Evolutionary conservation across 2,888 invertebrate species (phyloP).

Genomic region (Nemotelus nigrinus): DNA sequence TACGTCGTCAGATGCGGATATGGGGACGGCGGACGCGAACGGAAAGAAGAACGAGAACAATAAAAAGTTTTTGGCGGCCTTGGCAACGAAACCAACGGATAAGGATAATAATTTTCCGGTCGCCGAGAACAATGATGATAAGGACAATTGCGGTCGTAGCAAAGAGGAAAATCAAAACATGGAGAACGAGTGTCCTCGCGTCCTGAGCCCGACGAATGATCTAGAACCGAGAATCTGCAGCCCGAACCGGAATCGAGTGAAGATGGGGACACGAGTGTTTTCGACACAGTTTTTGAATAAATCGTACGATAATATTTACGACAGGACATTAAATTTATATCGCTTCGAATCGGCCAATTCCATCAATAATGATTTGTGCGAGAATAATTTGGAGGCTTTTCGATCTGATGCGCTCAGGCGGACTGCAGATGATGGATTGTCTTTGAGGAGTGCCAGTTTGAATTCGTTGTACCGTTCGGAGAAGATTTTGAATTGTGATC

Average conservation of each 20-base stretch:
- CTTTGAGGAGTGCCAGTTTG: constrained; percentile 49
- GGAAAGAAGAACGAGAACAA: not conserved
- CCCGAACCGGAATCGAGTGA: constrained; percentile 73
- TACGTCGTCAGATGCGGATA: constrained; percentile 3
- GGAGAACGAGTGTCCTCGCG: constrained; percentile 73
- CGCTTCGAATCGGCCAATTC: constrained; percentile 45
- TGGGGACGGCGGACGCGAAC: not conserved
- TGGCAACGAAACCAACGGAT: not conserved
- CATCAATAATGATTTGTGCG: constrained; percentile 36
- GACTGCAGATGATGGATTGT: constrained; percentile 42
- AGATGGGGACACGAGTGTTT: constrained; percentile 79
- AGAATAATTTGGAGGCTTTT: constrained; percentile 21
- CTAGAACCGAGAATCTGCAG: constrained; percentile 59
- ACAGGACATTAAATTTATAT: constrained; percentile 47
- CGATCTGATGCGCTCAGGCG: not conserved
- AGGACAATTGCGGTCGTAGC: constrained; percentile 27
- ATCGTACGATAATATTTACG: constrained; percentile 53
- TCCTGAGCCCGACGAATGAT: constrained; percentile 35
- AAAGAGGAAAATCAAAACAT: constrained; percentile 72
- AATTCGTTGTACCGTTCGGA: constrained; percentile 47
- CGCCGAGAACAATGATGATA: constrained; percentile 46
- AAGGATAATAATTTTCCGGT: constrained; percentile 23
- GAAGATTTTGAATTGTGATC: constrained; percentile 35
- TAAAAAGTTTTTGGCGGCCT: not conserved
- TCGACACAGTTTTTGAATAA: constrained; percentile 53